A percentile compares a stretch with the other conserved stretches of the same genome.
phyloP scores from a whole-genome alignment of 2,888 invertebrate species.

The Epinotia ramella region DNA sequence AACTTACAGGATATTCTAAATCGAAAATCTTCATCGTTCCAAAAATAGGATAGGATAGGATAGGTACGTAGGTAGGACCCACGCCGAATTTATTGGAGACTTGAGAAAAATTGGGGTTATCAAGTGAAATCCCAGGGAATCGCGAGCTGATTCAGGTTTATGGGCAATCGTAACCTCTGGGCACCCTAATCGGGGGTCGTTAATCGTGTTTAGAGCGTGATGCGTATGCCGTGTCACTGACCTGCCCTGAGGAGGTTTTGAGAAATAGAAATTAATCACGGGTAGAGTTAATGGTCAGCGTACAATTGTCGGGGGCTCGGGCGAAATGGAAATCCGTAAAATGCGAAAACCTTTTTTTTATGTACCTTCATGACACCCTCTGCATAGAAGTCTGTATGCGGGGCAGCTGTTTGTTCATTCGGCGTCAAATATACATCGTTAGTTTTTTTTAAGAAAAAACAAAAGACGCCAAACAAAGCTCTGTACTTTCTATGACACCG shows the following conservation, averaged over 20 bases:
- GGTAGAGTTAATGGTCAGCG: conserved; percentile 29
- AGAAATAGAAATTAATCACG: conserved; percentile 60
- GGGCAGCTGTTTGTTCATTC: too few relatives aligned
- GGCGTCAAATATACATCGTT: too few relatives aligned
- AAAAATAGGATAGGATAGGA: not conserved
- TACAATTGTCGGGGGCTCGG: not conserved
- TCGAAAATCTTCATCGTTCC: not conserved
- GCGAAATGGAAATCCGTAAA: not conserved
- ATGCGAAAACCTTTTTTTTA: not conserved
- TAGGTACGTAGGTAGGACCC: too few relatives aligned
- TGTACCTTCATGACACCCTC: too few relatives aligned
- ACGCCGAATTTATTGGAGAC: not conserved
- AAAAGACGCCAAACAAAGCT: too few relatives aligned
- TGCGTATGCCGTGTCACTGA: conserved; percentile 68
- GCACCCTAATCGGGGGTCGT: conserved; percentile 60
- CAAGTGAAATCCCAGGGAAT: conserved; percentile 7
- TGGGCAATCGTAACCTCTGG: conserved; percentile 27
- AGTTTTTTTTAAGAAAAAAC: too few relatives aligned
- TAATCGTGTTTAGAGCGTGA: conserved; percentile 72
- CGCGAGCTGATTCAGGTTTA: conserved; percentile 15
- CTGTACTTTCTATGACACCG: too few relatives aligned
- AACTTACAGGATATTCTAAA: conserved; percentile 16
- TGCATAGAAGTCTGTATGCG: too few relatives aligned
- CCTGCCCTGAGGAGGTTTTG: conserved; percentile 58
- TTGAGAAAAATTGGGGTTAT: conserved; percentile 23